Evolutionary conservation across 2,113 vertebrate species (phyloP).

Genomic region (Chrysemys picta): DNA sequence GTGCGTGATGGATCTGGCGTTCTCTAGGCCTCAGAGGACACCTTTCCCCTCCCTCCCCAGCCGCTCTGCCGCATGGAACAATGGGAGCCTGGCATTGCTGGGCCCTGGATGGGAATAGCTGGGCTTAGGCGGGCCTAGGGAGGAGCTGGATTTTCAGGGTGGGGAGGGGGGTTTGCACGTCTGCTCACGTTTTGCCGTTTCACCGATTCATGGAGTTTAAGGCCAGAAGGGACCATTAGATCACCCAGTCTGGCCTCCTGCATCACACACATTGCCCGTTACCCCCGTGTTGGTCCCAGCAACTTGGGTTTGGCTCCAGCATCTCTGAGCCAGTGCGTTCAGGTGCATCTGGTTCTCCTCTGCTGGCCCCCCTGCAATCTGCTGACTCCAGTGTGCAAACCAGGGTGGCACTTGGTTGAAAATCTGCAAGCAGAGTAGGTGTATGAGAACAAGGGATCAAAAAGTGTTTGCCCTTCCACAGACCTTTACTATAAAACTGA

Average conservation of each 20-base stretch:
- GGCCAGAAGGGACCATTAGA: background rate
- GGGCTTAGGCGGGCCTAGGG: background rate
- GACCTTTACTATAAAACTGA: too few species aligned
- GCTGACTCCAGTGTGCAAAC: too few species aligned
- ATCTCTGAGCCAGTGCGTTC: background rate
- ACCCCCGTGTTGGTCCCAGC: background rate
- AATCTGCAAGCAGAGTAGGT: background rate
- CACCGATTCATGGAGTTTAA: background rate
- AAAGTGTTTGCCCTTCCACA: too few species aligned
- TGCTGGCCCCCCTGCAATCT: too few species aligned
- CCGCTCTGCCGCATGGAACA: background rate
- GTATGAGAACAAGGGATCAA: background rate
- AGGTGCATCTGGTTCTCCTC: background rate
- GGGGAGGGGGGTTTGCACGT: background rate
- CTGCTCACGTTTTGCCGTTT: too few species aligned
- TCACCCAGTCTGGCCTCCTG: background rate
- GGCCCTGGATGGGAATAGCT: background rate
- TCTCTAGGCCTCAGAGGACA: background rate
- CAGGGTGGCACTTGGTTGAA: too few species aligned
- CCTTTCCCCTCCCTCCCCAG: background rate
- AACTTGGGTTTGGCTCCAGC: background rate
- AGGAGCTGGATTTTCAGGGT: background rate
- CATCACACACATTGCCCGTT: rapidly evolving
- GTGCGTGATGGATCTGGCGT: background rate
- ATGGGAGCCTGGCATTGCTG: background rate